Conservation (phyloP, 2,888 invertebrate species). For the Meiosimyza platycephala region DNA sequence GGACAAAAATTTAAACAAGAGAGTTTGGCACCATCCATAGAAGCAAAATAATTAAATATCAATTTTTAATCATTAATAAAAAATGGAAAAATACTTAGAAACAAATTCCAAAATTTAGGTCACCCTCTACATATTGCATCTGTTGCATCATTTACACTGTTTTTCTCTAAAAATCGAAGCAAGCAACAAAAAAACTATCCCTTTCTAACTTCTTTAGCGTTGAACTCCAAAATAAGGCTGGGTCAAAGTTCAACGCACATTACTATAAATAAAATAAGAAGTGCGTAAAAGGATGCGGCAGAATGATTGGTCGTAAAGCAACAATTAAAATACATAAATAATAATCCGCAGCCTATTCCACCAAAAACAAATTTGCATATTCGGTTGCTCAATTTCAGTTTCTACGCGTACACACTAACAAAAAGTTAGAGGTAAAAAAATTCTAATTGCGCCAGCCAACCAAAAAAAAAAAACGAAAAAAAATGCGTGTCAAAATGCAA, state of each 20-base stretch:
- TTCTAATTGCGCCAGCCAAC: constrained; percentile 13
- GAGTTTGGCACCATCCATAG: too few relatives aligned
- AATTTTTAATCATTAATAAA: too few relatives aligned
- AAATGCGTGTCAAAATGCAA: constrained; percentile 30
- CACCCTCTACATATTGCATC: too few relatives aligned
- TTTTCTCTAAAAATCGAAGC: too few relatives aligned
- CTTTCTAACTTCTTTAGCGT: neutral
- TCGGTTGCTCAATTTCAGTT: neutral
- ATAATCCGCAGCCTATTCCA: neutral
- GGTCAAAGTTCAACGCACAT: constrained; percentile 30
- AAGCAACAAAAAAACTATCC: neutral
- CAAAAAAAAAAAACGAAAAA: constrained; percentile 8
- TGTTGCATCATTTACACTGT: too few relatives aligned
- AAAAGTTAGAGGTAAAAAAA: constrained; percentile 10
- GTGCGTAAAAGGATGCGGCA: neutral
- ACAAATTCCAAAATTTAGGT: too few relatives aligned
- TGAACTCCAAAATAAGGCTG: constrained; percentile 12
- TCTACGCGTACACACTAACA: neutral
- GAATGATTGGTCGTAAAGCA: constrained; percentile 15
- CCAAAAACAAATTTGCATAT: constrained; percentile 21
- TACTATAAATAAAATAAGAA: neutral
- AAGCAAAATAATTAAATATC: too few relatives aligned
- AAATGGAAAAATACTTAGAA: too few relatives aligned
- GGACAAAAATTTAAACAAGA: too few relatives aligned
- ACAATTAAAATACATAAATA: neutral